phyloP scores from a whole-genome alignment of 2,113 vertebrate species.

The Plecotus auritus region DNA sequence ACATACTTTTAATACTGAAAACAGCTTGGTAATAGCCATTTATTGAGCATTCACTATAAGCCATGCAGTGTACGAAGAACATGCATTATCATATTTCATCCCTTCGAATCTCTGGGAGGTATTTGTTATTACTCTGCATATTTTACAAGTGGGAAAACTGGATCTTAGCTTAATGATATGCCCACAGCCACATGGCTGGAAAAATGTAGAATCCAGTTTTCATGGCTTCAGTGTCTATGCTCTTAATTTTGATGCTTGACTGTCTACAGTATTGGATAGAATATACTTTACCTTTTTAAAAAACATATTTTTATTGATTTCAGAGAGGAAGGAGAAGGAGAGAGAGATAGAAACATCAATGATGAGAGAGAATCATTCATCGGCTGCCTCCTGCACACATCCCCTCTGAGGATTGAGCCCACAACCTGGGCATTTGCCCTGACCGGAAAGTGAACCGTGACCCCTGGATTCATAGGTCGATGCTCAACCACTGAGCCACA shows the following conservation, averaged over 20 bases:
- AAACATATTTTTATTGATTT: too few relatives aligned
- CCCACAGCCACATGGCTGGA: neutral
- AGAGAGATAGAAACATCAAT: too few relatives aligned
- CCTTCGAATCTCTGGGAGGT: neutral
- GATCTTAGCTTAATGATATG: neutral
- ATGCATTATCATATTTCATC: slow-evolving; percentile 21
- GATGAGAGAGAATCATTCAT: too few relatives aligned
- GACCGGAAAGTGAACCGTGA: too few relatives aligned
- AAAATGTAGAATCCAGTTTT: slow-evolving; percentile 1
- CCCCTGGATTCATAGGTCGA: too few relatives aligned
- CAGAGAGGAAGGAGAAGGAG: too few relatives aligned
- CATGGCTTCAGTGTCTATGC: neutral
- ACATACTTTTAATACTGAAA: slow-evolving; percentile 31
- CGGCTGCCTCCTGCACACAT: too few relatives aligned
- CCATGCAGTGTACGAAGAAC: neutral
- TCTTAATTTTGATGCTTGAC: neutral
- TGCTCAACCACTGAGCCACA: too few relatives aligned
- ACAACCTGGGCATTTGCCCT: too few relatives aligned
- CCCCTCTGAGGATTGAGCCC: too few relatives aligned
- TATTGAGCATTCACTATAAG: slow-evolving; percentile 1
- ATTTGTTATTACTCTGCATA: slow-evolving; percentile 38
- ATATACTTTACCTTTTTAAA: neutral
- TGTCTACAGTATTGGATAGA: neutral
- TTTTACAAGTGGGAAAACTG: slow-evolving; percentile 28
- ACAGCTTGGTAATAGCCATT: neutral